A percentile compares a stretch with the other conserved stretches of the same genome.
Conservation (phyloP, 1,140 invertebrate genomes). For the Anagrus nilaparvatae region DNA sequence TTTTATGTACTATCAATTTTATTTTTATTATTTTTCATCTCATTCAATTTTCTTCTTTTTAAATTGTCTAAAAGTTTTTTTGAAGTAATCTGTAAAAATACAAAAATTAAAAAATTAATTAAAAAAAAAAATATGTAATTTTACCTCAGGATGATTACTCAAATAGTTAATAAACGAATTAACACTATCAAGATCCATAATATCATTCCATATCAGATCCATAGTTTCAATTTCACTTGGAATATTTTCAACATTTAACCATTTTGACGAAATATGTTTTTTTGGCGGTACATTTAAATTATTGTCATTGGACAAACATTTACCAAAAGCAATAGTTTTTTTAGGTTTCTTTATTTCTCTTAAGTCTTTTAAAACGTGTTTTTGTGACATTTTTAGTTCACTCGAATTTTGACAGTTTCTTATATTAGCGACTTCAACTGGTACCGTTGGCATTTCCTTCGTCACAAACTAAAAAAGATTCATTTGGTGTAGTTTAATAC, state of each 20-base stretch:
- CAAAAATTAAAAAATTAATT: not conserved
- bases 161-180: slow-evolving; percentile 31
- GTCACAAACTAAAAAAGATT: slow-evolving; percentile 20
- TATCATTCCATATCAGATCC: slow-evolving; percentile 46
- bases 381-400: slow-evolving; percentile 32
- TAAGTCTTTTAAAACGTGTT: slow-evolving; percentile 41
- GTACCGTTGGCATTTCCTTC: slow-evolving; percentile 29
- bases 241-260: slow-evolving; percentile 41
- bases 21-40: not conserved
- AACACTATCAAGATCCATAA: slow-evolving; percentile 40
- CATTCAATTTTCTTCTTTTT: not conserved
- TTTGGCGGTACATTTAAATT: slow-evolving; percentile 42
- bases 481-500: not conserved
- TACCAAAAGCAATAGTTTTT: slow-evolving; percentile 39
- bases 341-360: slow-evolving; percentile 38
- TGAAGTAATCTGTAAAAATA: not conserved
- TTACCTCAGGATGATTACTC: slow-evolving; percentile 19
- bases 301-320: slow-evolving; percentile 39
- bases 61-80: not conserved
- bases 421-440: slow-evolving; percentile 19
- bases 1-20: not conserved
- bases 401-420: slow-evolving; percentile 31
- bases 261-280: slow-evolving; percentile 39
- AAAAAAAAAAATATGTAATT: not conserved
- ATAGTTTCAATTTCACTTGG: slow-evolving; percentile 46